A percentile compares a stretch with the other conserved stretches of the same genome.
Conservation (phyloP, 2,888 invertebrate genomes). For the Cyclophora punctaria region DNA sequence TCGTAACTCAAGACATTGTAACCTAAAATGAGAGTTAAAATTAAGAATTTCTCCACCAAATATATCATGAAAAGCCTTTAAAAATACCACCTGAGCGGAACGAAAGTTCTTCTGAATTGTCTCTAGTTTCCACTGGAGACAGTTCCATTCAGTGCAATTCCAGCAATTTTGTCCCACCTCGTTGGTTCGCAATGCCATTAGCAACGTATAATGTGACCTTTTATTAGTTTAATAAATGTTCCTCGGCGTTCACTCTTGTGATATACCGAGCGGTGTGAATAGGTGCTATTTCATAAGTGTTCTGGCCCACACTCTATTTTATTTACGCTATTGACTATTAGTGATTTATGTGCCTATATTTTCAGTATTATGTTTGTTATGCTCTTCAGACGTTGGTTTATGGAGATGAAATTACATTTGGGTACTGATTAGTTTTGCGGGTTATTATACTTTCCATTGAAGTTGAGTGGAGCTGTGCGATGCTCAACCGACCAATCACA, state of each 20-base stretch:
- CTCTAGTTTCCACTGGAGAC: background rate
- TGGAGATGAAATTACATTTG: too few species aligned
- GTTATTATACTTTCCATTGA: too few species aligned
- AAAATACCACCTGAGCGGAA: background rate
- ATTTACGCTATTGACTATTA: too few species aligned
- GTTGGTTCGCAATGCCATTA: constrained; percentile 16
- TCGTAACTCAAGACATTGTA: too few species aligned
- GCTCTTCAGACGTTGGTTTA: too few species aligned
- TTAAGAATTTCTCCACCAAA: too few species aligned
- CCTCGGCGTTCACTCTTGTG: constrained; percentile 5
- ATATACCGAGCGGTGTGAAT: background rate
- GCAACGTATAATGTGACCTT: constrained; percentile 16
- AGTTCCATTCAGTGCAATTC: constrained; percentile 15
- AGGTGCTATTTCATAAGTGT: background rate
- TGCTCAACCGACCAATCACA: too few species aligned
- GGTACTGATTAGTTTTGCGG: too few species aligned
- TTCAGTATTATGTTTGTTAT: too few species aligned
- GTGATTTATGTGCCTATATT: too few species aligned
- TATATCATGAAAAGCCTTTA: background rate
- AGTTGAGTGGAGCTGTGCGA: too few species aligned
- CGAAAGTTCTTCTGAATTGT: constrained; percentile 2
- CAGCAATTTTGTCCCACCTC: constrained; percentile 14
- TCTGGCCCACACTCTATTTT: background rate
- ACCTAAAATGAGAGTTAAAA: too few species aligned
- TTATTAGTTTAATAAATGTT: constrained; percentile 22